Conservation (phyloP, 2,113 vertebrate genomes). For the Dipodomys spectabilis region DNA sequence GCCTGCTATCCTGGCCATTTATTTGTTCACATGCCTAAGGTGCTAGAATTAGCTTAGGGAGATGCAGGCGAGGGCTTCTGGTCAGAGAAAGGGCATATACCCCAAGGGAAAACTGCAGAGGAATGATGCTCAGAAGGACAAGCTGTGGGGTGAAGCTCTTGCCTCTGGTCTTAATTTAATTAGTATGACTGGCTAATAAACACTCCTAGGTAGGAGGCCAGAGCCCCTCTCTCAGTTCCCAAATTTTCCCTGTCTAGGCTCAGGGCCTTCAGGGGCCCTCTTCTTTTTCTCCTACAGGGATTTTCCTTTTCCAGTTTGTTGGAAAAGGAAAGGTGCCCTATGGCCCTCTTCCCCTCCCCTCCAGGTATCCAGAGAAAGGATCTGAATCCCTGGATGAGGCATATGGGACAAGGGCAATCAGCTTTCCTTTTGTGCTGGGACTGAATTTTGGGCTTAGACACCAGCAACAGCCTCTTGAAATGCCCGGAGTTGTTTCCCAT, state of each 20-base stretch:
- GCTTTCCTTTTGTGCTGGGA: constrained; percentile 35
- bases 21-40: constrained; percentile 74
- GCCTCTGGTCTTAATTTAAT: constrained; percentile 62
- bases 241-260: constrained; percentile 35
- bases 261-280: constrained; percentile 38
- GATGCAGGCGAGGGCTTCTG: constrained; percentile 54
- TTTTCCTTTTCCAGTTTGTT: constrained; percentile 53
- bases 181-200: constrained; percentile 58
- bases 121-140: constrained; percentile 20
- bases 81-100: neutral
- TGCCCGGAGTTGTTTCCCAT: constrained; percentile 69
- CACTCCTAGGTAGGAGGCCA: constrained; percentile 51
- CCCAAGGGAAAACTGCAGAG: constrained; percentile 38
- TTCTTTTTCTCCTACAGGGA: constrained; percentile 51
- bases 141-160: constrained; percentile 50
- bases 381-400: constrained; percentile 30
- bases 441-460: constrained; percentile 76
- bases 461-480: constrained; percentile 81
- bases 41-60: constrained; percentile 78
- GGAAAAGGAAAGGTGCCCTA: constrained; percentile 54
- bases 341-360: neutral
- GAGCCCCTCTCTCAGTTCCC: constrained; percentile 23
- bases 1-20: constrained; percentile 49
- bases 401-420: neutral
- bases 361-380: constrained; percentile 35